These are phyloP conservation scores for Apodemia mormo DNA, from an alignment of 2,888 invertebrate species.

Conservation along the genomic window DNA sequence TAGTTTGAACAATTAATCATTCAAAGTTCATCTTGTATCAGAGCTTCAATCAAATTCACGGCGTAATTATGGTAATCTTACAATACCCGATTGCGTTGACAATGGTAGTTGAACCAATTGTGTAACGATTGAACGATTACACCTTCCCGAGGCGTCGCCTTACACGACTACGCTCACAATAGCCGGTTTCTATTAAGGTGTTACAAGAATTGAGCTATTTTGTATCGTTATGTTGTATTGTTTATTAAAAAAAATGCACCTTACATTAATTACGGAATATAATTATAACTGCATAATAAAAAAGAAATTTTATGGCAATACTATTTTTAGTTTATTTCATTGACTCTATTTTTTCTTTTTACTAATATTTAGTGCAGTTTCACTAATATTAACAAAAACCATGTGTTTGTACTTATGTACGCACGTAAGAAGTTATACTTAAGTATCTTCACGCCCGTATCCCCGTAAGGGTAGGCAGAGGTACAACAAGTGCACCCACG, in stretches of 20 bases:
- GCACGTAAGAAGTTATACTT: no score
- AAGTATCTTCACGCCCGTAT: no score
- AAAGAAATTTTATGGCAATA: no score
- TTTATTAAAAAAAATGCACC: neutral
- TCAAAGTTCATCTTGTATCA: constrained; percentile 16
- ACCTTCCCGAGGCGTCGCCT: constrained; percentile 12
- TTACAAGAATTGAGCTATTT: constrained; percentile 11
- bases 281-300: no score
- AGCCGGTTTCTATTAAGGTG: constrained; percentile 9
- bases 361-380: no score
- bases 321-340: no score
- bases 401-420: no score
- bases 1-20: constrained; percentile 10
- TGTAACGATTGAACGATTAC: constrained; percentile 17
- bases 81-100: constrained; percentile 2
- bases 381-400: no score
- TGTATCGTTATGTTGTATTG: neutral
- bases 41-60: constrained; percentile 10
- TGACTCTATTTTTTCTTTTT: no score
- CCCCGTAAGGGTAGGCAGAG: no score
- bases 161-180: constrained; percentile 12
- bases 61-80: constrained; percentile 19
- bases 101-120: constrained; percentile 16
- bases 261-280: neutral
- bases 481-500: no score